A percentile compares a stretch with the other conserved stretches of the same genome.
Conservation (phyloP, 2,888 invertebrate species). For the Pandemis heparana region DNA sequence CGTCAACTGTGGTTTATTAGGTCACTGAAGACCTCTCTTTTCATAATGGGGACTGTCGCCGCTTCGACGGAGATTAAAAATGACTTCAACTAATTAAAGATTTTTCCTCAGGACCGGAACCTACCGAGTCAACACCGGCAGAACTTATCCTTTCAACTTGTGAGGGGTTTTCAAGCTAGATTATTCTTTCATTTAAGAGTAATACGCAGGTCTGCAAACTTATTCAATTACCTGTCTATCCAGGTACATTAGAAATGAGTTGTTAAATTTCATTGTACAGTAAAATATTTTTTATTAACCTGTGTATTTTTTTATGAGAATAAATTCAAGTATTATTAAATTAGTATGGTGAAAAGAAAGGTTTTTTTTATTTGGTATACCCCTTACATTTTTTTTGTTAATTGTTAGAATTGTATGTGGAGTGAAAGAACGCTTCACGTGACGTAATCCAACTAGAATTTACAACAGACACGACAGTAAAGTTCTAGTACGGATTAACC, state of each 20-base stretch:
- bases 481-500: too few relatives aligned
- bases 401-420: too few relatives aligned
- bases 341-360: too few relatives aligned
- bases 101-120: conserved; percentile 46
- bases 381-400: too few relatives aligned
- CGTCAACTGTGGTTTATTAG: conserved; percentile 20
- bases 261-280: neutral
- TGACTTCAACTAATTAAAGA: conserved; percentile 33
- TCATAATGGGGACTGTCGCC: conserved; percentile 24
- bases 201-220: neutral
- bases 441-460: too few relatives aligned
- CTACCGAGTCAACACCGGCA: conserved; percentile 47
- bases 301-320: neutral
- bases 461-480: too few relatives aligned
- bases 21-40: conserved; percentile 22
- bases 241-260: too few relatives aligned
- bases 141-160: conserved; percentile 40
- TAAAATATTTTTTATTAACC: neutral
- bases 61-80: conserved; percentile 19
- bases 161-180: neutral
- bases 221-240: neutral
- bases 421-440: too few relatives aligned
- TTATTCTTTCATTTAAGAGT: neutral
- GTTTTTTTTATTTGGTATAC: too few relatives aligned
- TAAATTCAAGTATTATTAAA: neutral